Percentiles rank a stretch among this genome's conserved stretches.
Evolutionary conservation across 2,888 invertebrate genomes (phyloP).

Genomic region (Plagiodera versicolora): DNA sequence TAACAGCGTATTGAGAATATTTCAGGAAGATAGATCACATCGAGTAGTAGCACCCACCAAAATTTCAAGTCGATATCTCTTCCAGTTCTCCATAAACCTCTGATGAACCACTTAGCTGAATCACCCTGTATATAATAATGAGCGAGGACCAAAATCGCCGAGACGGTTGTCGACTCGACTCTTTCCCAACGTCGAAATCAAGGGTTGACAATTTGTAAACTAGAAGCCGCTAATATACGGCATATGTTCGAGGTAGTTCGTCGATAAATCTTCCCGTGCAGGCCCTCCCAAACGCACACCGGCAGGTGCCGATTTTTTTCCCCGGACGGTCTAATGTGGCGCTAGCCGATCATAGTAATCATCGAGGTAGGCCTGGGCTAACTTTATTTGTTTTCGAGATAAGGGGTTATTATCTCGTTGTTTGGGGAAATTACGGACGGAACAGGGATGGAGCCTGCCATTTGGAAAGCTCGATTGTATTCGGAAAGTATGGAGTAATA

Average conservation of each 20-base stretch:
- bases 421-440: conserved; percentile 4
- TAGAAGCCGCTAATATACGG: conserved; percentile 30
- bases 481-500: background rate
- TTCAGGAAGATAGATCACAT: no score
- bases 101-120: no score
- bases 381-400: conserved; percentile 28
- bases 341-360: conserved; percentile 38
- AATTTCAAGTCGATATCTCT: no score
- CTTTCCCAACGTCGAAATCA: conserved; percentile 24
- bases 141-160: no score
- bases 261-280: conserved; percentile 28
- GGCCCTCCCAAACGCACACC: conserved; percentile 2
- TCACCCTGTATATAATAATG: no score
- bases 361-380: conserved; percentile 28
- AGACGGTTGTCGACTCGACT: background rate
- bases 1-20: no score
- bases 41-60: no score
- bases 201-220: conserved; percentile 38
- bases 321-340: conserved; percentile 35
- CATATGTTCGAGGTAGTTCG: conserved; percentile 26
- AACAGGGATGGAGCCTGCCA: background rate
- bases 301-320: conserved; percentile 36
- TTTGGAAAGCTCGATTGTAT: no score
- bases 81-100: no score
- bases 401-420: conserved; percentile 7